Evolutionary conservation across 2,113 vertebrate genomes (phyloP), one percentile per base, ranked within the genome.

Genomic region (Rhodinocichla rosea): DNA sequence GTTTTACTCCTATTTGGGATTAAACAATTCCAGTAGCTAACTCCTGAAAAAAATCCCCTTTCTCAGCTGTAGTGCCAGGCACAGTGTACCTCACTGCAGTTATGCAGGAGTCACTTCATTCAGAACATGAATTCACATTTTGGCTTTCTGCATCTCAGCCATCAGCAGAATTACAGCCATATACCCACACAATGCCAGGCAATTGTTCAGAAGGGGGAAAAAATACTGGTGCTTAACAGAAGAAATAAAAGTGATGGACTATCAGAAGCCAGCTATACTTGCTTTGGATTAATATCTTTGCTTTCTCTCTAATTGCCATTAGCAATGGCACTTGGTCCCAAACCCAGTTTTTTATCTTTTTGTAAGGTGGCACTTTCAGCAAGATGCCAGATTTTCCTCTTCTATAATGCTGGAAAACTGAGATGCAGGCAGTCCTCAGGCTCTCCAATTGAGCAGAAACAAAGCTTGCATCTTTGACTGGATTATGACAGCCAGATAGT

Each of bases 221-320:
- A 76, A 77, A 33, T 44, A 37, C 16, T 53, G 10, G 12, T 70
- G 28, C 39, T 87, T 91, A 94, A 68, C 4, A 70, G 47, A 93
- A 49, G 76, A 60, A 88, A 92, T 74, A 92, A 89, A 96, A 92
- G 21, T 81, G 83, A 83, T 90, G 77, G 49, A 78, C 47, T 87
- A 50, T 71, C 62, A 93, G 76, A 86, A 87, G 26, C 15, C 76
- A 87, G 32, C 35, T 70, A 35, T 70, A 68, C 69, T 86, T 83
- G 73, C 68, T 83, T 88, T 63, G 75, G 44, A 80, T 93, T 93
- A 89, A 70, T 82, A 64, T n/a, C 28, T 81, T 60, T 81, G 39
- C 79, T 87, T 93, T 88, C 45, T 81, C 69, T 78, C n/a, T 92
- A 53, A 90, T 78, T 6, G 3, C 28, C 60, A 69, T 62, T 83